A percentile compares a stretch with the other conserved stretches of the same genome.
These are phyloP conservation scores for Vanacampus margaritifer DNA, from an alignment of 2,113 vertebrate genomes.

Conservation along the genomic window DNA sequence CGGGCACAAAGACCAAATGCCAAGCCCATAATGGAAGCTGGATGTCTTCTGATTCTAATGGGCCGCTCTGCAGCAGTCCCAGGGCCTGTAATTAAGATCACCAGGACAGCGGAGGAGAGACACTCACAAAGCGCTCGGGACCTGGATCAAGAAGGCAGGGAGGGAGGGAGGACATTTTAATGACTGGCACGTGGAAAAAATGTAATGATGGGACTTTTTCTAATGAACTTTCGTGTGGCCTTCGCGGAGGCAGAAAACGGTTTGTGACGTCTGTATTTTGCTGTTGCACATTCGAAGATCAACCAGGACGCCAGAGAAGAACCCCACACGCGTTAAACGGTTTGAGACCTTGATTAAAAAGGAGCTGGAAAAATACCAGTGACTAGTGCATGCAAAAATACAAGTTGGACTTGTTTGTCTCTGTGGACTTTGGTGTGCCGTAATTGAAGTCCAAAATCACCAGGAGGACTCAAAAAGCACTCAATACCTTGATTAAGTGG, in stretches of 20 bases:
- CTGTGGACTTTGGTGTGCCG: too few species aligned
- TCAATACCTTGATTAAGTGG: too few species aligned
- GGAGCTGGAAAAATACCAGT: not conserved
- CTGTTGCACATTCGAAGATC: not conserved
- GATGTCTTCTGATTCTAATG: slow-evolving; percentile 75
- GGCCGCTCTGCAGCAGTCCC: slow-evolving; percentile 65
- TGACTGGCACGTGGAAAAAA: slow-evolving; percentile 45
- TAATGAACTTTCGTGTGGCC: slow-evolving; percentile 43
- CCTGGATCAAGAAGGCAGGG: slow-evolving; percentile 62
- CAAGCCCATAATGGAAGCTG: slow-evolving; percentile 75
- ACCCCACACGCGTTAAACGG: not conserved
- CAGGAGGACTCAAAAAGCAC: too few species aligned
- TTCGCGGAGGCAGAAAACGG: slow-evolving; percentile 6
- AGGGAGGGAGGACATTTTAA: slow-evolving; percentile 46
- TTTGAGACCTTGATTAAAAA: not conserved
- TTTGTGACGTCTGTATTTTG: not conserved
- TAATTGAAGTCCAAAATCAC: too few species aligned
- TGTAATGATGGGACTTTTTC: slow-evolving; percentile 26
- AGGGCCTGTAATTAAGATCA: slow-evolving; percentile 78
- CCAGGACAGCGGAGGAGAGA: slow-evolving; percentile 71
- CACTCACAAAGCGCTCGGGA: slow-evolving; percentile 67
- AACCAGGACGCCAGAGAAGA: not conserved
- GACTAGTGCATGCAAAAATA: too few species aligned
- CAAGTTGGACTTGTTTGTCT: too few species aligned
- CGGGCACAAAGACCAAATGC: slow-evolving; percentile 79